phyloP scores from a whole-genome alignment of 2,797 vertebrate genomes.

The Valencia hispanica region DNA sequence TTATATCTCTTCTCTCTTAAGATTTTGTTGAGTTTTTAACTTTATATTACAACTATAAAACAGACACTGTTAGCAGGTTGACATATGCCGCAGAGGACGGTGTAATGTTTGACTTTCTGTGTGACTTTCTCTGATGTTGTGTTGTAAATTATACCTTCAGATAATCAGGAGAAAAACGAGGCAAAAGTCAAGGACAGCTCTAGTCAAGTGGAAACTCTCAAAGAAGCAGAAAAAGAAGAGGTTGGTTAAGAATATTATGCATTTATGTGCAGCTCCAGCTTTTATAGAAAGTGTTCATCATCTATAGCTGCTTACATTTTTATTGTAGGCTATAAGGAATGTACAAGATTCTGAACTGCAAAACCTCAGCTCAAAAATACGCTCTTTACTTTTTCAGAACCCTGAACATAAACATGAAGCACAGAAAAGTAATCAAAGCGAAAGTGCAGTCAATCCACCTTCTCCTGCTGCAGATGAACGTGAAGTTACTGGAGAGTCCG shows the following conservation, averaged over 20 bases:
- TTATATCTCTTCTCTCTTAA: not conserved
- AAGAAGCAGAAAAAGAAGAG: slow-evolving; percentile 32
- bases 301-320: too few relatives aligned
- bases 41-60: not conserved
- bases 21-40: not conserved
- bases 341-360: not conserved
- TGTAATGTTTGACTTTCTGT: not conserved
- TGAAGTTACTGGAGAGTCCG: slow-evolving; percentile 29
- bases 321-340: not conserved
- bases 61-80: not conserved
- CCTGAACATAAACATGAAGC: slow-evolving; percentile 66
- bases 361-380: not conserved
- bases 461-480: slow-evolving; percentile 30
- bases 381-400: slow-evolving; percentile 47
- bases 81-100: not conserved
- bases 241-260: slow-evolving; percentile 30
- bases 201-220: slow-evolving; percentile 5
- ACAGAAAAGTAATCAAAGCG: slow-evolving; percentile 56
- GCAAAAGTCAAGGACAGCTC: slow-evolving; percentile 18
- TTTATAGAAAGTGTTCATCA: not conserved
- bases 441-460: slow-evolving; percentile 61
- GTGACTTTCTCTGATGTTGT: not conserved
- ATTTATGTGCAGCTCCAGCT: not conserved
- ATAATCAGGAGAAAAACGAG: slow-evolving; percentile 39
- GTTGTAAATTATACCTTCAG: slow-evolving; percentile 24